phyloP scores from a whole-genome alignment of 2,113 vertebrate genomes.

The Ceyx margarethae region DNA sequence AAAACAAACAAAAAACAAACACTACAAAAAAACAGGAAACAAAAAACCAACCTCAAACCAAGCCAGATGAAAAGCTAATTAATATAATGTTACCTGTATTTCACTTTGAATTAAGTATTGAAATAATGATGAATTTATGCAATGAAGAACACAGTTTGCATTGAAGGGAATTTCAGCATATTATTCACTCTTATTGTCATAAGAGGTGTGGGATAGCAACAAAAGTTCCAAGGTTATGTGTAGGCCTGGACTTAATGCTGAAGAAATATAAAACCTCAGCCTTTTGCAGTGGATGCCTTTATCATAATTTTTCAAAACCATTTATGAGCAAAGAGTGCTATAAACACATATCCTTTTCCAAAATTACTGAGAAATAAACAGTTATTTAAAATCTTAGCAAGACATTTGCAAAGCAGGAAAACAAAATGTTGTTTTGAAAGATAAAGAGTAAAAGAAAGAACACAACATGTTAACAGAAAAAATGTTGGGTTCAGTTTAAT shows the following conservation, averaged over 20 bases:
- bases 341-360: rapidly evolving
- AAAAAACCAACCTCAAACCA: background rate
- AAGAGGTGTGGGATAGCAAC: background rate
- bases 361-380: background rate
- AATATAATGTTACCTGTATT: background rate
- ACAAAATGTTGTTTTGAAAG: background rate
- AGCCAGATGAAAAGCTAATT: background rate
- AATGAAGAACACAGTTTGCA: background rate
- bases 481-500: background rate
- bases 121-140: background rate
- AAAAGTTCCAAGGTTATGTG: background rate
- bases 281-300: background rate
- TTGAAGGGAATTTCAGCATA: background rate
- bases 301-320: background rate
- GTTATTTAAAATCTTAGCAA: background rate
- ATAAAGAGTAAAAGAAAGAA: background rate
- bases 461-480: background rate
- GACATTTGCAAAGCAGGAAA: background rate
- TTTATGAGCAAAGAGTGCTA: background rate
- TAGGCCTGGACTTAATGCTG: background rate
- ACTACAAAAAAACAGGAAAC: too few species aligned
- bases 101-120: background rate
- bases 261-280: background rate
- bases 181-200: background rate
- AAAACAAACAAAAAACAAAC: too few species aligned